Conservation (phyloP, 2,113 vertebrate species). For the Noctilio leporinus region DNA sequence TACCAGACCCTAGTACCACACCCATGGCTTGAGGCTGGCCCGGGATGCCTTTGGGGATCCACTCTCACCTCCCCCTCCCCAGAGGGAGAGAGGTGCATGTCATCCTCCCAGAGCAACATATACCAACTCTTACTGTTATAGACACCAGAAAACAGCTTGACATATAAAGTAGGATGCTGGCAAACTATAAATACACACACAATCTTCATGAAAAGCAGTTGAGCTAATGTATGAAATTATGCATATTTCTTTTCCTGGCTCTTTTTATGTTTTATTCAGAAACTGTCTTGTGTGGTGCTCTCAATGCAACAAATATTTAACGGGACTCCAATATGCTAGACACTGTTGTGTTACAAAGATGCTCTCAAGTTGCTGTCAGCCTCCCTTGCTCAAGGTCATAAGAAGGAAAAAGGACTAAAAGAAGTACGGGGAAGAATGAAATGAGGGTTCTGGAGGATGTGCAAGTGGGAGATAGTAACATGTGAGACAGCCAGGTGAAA, state of each 20-base stretch:
- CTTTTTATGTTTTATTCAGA: constrained; percentile 29
- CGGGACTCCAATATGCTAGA: background rate
- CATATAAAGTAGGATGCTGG: background rate
- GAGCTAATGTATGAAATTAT: background rate
- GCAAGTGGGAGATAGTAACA: background rate
- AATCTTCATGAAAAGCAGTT: background rate
- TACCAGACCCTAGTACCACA: background rate
- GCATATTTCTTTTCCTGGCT: background rate
- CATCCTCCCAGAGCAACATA: background rate
- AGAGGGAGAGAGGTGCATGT: background rate
- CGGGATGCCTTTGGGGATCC: background rate
- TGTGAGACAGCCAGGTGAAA: background rate
- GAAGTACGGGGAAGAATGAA: background rate
- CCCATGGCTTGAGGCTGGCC: background rate
- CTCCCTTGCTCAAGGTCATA: background rate
- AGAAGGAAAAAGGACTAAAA: background rate
- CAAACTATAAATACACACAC: background rate
- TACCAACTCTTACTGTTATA: background rate
- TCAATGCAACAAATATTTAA: background rate
- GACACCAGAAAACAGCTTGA: background rate
- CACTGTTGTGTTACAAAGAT: background rate
- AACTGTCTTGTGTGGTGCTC: background rate
- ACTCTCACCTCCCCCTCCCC: background rate
- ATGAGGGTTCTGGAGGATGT: background rate
- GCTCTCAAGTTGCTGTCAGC: background rate